Base-by-base conservation (phyloP, 92 coral and sea anemone genomes). In the Ricordea florida region DNA sequence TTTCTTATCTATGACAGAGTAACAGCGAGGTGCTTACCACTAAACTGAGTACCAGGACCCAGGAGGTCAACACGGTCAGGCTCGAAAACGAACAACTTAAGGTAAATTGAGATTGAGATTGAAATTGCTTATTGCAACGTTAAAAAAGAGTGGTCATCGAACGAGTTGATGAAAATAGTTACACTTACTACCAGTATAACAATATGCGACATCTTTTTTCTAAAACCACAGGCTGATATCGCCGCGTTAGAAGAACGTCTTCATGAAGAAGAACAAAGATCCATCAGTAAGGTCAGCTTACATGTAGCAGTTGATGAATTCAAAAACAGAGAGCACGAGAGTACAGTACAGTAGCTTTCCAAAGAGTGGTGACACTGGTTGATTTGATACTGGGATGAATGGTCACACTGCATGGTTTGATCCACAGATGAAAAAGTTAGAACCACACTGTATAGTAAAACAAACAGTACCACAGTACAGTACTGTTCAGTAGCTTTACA, bases 201-300 rank as follows among this genome's bases (percentile, higher is more conserved):
- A n/a, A 8, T 38, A 38, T 3, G 26, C 62, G n/a, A 51, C 1
- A 2, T 34, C 21, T 20, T 14, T 49, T 47, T 57, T 24, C 45
- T 45, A 6, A 31, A 17, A 10, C 43, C n/a, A 10, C 79, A 92
- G 98, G 86, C 93, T 23, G 98, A 94, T 41, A 66, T 92, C 36
- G 98, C 90, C 36, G 93, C 97, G 17, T 74, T 94, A 78, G 97
- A 94, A 57, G 98, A 94, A 41, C 77, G 98, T 23, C 83, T 94
- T 56, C 97, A 91, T 32, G 97, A 87, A 3, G 97, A 92, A 6
- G 97, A 92, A 72, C 96, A 94, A 31, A 52, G 92, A 62, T 86
- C 93, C 36, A 33, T 80, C 24, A 84, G 83, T 48, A 92, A 94
- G 98, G 98, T 94, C 45, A 85, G 92, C 51, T 30, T 25, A 35